Percentiles rank a stretch among this genome's conserved stretches.
Evolutionary conservation across 2,113 vertebrate species (phyloP).

Genomic region (Ceratotherium simum): DNA sequence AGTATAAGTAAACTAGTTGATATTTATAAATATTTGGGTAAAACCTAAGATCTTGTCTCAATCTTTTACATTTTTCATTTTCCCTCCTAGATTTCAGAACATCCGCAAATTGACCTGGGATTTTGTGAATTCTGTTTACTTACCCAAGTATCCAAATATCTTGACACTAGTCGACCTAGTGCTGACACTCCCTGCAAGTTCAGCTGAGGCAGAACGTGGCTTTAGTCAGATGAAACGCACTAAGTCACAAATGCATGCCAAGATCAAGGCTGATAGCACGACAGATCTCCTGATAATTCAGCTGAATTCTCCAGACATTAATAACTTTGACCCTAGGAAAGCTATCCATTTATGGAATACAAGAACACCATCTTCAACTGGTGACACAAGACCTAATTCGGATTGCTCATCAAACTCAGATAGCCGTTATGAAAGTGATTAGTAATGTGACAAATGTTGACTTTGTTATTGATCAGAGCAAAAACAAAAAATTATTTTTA

Average conservation of each 20-base stretch:
- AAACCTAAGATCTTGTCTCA: neutral
- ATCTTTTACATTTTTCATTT: neutral
- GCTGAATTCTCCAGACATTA: constrained; percentile 84
- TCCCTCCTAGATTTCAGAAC: constrained; percentile 82
- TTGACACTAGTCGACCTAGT: constrained; percentile 82
- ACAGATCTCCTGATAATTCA: constrained; percentile 83
- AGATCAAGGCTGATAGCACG: constrained; percentile 74
- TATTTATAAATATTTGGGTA: neutral
- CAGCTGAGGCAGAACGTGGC: constrained; percentile 80
- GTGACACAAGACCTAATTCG: neutral
- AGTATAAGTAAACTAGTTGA: neutral
- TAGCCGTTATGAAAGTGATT: constrained; percentile 73
- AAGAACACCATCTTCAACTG: constrained; percentile 45
- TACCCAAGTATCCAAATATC: constrained; percentile 84
- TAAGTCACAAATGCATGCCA: constrained; percentile 57
- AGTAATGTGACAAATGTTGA: neutral
- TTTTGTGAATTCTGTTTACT: constrained; percentile 83
- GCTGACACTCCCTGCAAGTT: constrained; percentile 82
- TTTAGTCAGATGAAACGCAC: constrained; percentile 80
- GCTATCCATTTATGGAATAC: constrained; percentile 84
- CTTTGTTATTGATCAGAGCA: neutral
- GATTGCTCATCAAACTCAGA: constrained; percentile 77
- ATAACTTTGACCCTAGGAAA: constrained; percentile 81
- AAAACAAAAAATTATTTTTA: neutral
- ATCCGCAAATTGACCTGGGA: constrained; percentile 83